Percentiles rank a stretch among this genome's conserved stretches.
Conservation (phyloP, 2,888 invertebrate genomes). For the Monoplex corrugatus region DNA sequence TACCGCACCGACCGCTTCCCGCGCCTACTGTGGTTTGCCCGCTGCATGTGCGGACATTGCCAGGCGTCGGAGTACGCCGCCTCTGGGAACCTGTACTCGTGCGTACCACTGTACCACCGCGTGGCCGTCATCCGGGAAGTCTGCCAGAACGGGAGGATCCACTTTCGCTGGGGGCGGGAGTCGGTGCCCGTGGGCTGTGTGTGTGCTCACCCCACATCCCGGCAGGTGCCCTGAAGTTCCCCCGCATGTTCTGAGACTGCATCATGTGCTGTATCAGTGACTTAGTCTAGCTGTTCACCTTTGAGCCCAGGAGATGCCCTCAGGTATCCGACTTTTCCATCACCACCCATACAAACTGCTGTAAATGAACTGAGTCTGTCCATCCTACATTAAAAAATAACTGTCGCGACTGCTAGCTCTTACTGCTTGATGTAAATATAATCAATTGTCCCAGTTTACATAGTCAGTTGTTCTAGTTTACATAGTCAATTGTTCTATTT, state of each 20-base stretch:
- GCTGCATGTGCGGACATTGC: conserved; percentile 53
- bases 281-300: no score
- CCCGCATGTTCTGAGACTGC: neutral
- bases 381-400: no score
- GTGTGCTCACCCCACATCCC: conserved; percentile 40
- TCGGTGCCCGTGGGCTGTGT: conserved; percentile 47
- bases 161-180: conserved; percentile 49
- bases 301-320: no score
- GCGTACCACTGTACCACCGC: conserved; percentile 49
- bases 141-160: conserved; percentile 32
- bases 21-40: conserved; percentile 49
- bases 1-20: conserved; percentile 52
- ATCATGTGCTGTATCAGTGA: no score
- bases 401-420: no score
- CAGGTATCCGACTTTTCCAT: no score
- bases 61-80: conserved; percentile 13
- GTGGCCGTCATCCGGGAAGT: conserved; percentile 50
- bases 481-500: no score
- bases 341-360: no score
- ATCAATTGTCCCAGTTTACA: no score
- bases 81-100: conserved; percentile 12
- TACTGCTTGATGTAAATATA: no score
- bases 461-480: no score
- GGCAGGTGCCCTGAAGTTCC: conserved; percentile 41
- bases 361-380: no score